Evolutionary conservation across 92 coral and sea anemone genomes (phyloP).

Genomic region (Porites divaricata): DNA sequence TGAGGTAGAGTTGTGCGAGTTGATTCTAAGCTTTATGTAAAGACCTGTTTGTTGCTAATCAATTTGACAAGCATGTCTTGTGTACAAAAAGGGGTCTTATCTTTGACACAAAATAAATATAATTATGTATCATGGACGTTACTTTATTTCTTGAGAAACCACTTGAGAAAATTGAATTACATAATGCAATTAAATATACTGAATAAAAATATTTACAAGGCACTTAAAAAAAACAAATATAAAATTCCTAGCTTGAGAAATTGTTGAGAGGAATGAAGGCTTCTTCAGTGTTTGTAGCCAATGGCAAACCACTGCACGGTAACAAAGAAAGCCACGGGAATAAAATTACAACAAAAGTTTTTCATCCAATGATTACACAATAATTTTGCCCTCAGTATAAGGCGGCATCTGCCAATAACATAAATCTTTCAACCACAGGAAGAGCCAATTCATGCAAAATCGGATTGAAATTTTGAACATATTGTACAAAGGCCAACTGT

Average conservation of each 20-base stretch:
- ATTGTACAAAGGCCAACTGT: constrained; percentile 2
- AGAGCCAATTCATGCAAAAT: background rate
- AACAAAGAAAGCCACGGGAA: background rate
- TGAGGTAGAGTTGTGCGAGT: background rate
- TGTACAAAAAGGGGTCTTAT: background rate
- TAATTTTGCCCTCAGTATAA: constrained; percentile 6
- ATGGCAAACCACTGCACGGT: background rate
- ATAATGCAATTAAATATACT: background rate
- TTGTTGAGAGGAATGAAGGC: background rate
- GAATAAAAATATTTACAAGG: no score
- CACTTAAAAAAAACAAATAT: background rate
- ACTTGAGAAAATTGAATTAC: background rate
- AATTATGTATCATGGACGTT: background rate
- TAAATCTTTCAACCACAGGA: background rate
- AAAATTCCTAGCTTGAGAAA: background rate
- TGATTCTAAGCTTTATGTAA: background rate
- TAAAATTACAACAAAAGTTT: background rate
- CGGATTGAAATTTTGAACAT: background rate
- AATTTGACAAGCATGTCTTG: background rate
- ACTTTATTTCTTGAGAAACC: background rate
- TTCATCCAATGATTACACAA: background rate
- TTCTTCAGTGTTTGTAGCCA: background rate
- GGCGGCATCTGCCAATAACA: background rate
- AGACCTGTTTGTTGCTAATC: background rate
- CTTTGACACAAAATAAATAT: constrained; percentile 4